Conservation (phyloP, 2,113 vertebrate genomes). For the Cottus gobio region DNA sequence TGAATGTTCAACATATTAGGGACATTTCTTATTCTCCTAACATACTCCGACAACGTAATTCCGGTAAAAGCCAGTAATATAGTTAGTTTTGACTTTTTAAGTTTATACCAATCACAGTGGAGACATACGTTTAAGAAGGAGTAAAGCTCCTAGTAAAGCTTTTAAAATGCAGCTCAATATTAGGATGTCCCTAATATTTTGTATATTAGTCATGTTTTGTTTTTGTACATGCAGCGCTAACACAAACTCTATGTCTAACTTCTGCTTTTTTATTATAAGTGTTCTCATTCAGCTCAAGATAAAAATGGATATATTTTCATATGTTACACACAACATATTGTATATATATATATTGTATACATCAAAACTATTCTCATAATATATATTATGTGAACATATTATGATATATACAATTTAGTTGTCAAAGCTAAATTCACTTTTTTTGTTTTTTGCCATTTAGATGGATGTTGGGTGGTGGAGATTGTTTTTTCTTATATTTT, state of each 20-base stretch:
- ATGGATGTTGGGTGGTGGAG: background rate
- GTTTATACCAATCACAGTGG: background rate
- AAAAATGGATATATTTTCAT: background rate
- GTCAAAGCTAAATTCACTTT: conserved; percentile 25
- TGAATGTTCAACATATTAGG: conserved; percentile 10
- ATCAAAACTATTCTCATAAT: too few relatives aligned
- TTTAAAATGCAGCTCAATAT: conserved; percentile 12
- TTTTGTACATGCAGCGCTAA: background rate
- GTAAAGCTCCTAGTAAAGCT: background rate
- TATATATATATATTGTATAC: background rate
- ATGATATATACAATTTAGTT: conserved; percentile 24
- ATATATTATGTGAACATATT: background rate
- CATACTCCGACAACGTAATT: background rate
- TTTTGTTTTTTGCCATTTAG: background rate
- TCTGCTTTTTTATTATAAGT: conserved; percentile 16
- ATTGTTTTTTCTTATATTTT: background rate
- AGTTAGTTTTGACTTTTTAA: background rate
- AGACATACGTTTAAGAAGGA: background rate
- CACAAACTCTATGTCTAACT: background rate
- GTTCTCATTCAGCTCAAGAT: background rate
- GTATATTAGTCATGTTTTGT: conserved; percentile 6
- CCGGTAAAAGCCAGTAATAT: background rate
- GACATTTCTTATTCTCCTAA: conserved; percentile 29
- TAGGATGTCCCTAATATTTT: background rate
- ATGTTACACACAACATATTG: conserved; percentile 7